phyloP scores from a whole-genome alignment of 2,797 vertebrate species.

The Mormyrops boulengeri region DNA sequence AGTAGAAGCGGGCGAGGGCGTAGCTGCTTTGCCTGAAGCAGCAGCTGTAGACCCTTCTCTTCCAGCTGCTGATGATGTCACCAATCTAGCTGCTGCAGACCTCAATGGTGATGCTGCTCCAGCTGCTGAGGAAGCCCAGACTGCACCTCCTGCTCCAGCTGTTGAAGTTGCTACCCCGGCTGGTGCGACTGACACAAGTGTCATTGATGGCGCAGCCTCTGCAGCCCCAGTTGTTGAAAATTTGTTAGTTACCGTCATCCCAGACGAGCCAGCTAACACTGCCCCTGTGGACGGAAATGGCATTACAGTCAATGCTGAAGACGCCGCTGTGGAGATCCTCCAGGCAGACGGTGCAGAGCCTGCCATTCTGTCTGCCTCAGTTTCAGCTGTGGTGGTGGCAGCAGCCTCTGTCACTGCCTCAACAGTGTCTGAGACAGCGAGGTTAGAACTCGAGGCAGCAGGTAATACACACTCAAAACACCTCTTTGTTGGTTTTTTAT shows the following conservation, averaged over 20 bases:
- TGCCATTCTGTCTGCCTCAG: constrained; percentile 21
- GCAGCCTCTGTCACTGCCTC: constrained; percentile 1
- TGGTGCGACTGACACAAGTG: constrained; percentile 7
- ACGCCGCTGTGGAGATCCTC: constrained; percentile 29
- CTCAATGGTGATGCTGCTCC: constrained; percentile 20
- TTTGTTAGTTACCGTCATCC: constrained; percentile 22
- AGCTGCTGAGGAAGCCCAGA: constrained; percentile 11
- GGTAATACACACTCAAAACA: constrained; percentile 30
- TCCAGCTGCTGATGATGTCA: constrained; percentile 31
- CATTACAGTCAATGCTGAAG: constrained; percentile 28
- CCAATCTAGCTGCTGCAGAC: constrained; percentile 31
- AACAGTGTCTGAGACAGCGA: constrained; percentile 3
- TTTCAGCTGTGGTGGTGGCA: constrained; percentile 18
- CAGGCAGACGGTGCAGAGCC: constrained; percentile 36
- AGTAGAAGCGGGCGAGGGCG: constrained; percentile 22
- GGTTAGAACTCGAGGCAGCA: constrained; percentile 47
- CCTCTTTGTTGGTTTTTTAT: background rate
- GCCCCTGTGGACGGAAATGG: constrained; percentile 36
- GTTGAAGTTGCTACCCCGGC: background rate
- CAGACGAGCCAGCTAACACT: constrained; percentile 33
- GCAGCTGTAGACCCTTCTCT: constrained; percentile 20
- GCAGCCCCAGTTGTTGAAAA: constrained; percentile 40
- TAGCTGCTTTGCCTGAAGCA: constrained; percentile 31
- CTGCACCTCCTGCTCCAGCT: background rate
- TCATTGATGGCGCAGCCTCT: constrained; percentile 13